Base-by-base conservation (phyloP, 2,888 invertebrate genomes). In the Stomorhina lunata region DNA sequence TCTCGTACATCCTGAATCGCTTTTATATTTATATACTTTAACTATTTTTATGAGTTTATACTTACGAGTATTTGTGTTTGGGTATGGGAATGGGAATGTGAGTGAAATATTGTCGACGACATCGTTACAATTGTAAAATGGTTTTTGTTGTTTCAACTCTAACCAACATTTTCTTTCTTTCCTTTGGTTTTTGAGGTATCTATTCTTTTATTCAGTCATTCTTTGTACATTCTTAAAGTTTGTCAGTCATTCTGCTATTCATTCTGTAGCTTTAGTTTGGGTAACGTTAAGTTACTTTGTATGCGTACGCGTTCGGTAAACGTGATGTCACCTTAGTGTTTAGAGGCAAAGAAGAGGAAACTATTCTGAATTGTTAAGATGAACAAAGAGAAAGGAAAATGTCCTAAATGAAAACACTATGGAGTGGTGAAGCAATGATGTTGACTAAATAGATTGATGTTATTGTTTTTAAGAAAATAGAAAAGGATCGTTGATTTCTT, bases 21-120 rank as follows among this genome's bases (percentile, higher is more conserved):
- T 89, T 87, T 88, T 87, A 87, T 87, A 63, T 53, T 63, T n/a
- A n/a, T 84, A 84, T 82, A 40, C 9, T 40, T 40, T 69, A 59
- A 29, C 48, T 43, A 45, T 66, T 37, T 45, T 7, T 34, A 22
- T 43, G 34, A 37, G 15, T 34, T 7, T 45, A 17, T 17, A 17
- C 25, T 25, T 12, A 0, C 25, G 1, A 4, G 6, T 9, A 48
- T 2, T 9, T 0, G 2, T 55, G 55, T 27, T 0, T 43, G 25
- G 40, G 1, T 45, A 15, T 15, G 6, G 10, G 22, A 17, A 7
- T 29, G 20, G 17, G n/a, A 20, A n/a, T 43, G 27, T 32, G 12
- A 59, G 5, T 81, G 68, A 65, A 61, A 75, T 65, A 20, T 69
- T 57, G 55, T 37, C 68, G 37, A 29, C 63, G 69, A 65, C 75